Percentiles rank a stretch among this genome's conserved stretches.
Conservation (phyloP, 2,888 invertebrate species). For the Protophormia terraenovae region DNA sequence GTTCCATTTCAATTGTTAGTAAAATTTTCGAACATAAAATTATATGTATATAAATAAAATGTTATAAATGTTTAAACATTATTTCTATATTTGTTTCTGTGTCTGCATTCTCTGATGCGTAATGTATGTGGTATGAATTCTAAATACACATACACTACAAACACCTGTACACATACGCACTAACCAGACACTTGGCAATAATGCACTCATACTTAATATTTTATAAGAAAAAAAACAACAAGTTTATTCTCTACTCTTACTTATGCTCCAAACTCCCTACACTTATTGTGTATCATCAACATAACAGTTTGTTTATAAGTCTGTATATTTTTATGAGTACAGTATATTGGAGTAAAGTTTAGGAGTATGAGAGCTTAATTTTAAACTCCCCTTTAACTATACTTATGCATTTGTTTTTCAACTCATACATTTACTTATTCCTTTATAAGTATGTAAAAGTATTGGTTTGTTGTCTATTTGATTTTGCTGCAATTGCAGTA, state of each 20-base stretch:
- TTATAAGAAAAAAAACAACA: not conserved
- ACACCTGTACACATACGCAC: conserved; percentile 12
- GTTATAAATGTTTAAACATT: not conserved
- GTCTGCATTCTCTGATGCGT: conserved; percentile 52
- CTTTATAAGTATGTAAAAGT: not conserved
- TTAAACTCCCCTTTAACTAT: not conserved
- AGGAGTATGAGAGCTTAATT: not conserved
- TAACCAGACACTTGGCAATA: conserved; percentile 20
- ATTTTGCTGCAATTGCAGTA: conserved; percentile 69
- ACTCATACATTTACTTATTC: not conserved
- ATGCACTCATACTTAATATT: conserved; percentile 10
- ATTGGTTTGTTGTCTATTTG: conserved; percentile 60
- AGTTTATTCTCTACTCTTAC: not conserved
- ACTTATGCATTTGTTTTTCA: conserved; percentile 18
- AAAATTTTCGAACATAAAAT: not conserved
- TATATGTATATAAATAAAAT: not conserved
- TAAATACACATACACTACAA: not conserved
- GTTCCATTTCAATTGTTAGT: not conserved
- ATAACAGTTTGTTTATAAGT: conserved; percentile 25
- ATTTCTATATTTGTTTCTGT: conserved; percentile 46
- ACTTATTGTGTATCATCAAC: not conserved
- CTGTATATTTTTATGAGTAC: no score
- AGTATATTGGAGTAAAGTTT: no score
- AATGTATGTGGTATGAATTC: conserved; percentile 29
- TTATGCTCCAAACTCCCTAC: not conserved